Conservation (phyloP, 2,113 vertebrate genomes). For the Chionomys nivalis region DNA sequence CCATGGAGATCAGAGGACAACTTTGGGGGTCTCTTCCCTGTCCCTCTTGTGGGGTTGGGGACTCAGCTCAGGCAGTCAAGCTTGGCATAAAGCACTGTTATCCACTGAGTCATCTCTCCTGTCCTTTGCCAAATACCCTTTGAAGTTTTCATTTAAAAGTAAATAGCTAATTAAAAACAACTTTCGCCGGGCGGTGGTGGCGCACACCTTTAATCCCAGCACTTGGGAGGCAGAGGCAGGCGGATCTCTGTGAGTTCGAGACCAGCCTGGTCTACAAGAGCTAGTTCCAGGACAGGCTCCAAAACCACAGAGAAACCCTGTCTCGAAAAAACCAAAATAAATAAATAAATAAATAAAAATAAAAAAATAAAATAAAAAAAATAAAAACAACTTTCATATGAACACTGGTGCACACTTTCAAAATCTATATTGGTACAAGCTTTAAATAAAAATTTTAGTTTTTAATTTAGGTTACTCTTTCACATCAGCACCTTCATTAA, state of each 20-base stretch:
- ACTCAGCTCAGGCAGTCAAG: background rate
- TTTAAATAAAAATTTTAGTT: background rate
- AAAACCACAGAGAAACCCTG: too few species aligned
- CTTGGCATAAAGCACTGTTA: background rate
- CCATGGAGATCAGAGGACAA: background rate
- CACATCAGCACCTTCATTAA: background rate
- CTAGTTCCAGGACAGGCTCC: too few species aligned
- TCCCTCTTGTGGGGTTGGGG: background rate
- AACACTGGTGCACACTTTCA: conserved; percentile 53
- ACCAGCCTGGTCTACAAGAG: too few species aligned
- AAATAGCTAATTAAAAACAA: conserved; percentile 4
- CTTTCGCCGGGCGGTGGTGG: too few species aligned
- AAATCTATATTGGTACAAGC: background rate
- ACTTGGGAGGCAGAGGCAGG: too few species aligned
- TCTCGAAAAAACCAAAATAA: too few species aligned
- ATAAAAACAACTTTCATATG: background rate
- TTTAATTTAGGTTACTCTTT: background rate
- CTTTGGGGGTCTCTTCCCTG: background rate
- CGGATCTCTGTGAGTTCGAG: too few species aligned
- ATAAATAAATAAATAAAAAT: too few species aligned
- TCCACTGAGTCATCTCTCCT: background rate
- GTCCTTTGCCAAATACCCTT: background rate
- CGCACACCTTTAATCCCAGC: too few species aligned
- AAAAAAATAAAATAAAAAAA: too few species aligned
- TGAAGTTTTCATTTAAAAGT: conserved; percentile 13